These are phyloP conservation scores for Cavia aperea DNA, from an alignment of 2,113 vertebrate genomes.

Conservation along the genomic window DNA sequence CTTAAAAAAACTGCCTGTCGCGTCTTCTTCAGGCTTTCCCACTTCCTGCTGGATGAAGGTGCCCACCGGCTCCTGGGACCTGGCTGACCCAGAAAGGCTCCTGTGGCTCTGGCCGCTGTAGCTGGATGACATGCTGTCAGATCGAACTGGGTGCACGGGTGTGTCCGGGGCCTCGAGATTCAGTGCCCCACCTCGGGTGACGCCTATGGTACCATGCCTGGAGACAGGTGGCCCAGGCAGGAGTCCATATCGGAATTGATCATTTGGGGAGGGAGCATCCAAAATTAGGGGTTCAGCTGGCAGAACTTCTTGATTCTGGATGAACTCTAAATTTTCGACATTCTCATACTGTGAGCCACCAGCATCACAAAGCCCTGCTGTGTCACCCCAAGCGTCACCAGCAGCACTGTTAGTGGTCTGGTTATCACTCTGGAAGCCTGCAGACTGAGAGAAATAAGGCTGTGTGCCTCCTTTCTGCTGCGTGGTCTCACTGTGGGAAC, in stretches of 20 bases:
- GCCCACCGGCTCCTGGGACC: constrained; percentile 82
- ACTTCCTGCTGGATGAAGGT: constrained; percentile 98
- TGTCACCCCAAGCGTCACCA: constrained; percentile 43
- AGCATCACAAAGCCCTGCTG: constrained; percentile 28
- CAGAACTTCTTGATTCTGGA: constrained; percentile 92
- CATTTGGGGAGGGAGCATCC: constrained; percentile 53
- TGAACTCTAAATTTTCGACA: constrained; percentile 90
- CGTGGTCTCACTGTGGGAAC: constrained; percentile 50
- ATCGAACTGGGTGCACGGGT: constrained; percentile 74
- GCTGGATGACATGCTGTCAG: constrained; percentile 87
- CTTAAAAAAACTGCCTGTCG: constrained; percentile 87
- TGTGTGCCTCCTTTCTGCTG: constrained; percentile 64
- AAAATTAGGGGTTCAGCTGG: constrained; percentile 79
- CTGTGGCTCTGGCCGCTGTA: constrained; percentile 86
- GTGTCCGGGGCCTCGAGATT: constrained; percentile 87
- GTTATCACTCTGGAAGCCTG: constrained; percentile 39
- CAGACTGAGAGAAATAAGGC: constrained; percentile 52
- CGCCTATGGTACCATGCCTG: constrained; percentile 67
- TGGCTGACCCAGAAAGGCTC: constrained; percentile 71
- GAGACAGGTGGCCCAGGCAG: constrained; percentile 56
- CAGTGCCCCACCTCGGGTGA: constrained; percentile 80
- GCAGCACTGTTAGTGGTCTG: not conserved
- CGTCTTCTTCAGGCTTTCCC: constrained; percentile 84
- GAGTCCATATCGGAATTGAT: constrained; percentile 62
- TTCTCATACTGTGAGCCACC: constrained; percentile 79